Conservation (phyloP, 2,797 vertebrate species). For the Brotula barbata region DNA sequence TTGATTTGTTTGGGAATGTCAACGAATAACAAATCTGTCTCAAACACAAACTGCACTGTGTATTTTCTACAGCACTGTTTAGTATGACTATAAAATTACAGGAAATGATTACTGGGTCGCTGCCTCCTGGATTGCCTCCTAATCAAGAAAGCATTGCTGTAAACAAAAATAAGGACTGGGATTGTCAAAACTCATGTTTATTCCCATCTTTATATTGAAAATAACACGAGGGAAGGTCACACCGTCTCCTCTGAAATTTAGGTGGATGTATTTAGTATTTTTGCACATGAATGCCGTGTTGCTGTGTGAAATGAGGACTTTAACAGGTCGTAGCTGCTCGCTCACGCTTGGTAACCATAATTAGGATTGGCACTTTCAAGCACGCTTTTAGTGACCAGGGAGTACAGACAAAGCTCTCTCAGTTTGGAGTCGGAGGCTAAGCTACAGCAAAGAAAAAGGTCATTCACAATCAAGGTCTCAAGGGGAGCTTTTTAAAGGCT, state of each 20-base stretch:
- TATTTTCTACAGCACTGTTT: no score
- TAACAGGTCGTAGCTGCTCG: conserved; percentile 63
- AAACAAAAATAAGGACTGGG: conserved; percentile 20
- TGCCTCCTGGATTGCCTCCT: conserved; percentile 5
- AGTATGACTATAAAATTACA: no score
- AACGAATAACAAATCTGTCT: no score
- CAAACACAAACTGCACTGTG: no score
- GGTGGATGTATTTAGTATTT: conserved; percentile 26
- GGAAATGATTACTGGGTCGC: conserved; percentile 6
- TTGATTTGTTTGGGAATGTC: no score
- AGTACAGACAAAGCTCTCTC: conserved; percentile 75
- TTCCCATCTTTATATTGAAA: conserved; percentile 16
- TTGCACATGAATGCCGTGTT: conserved; percentile 47
- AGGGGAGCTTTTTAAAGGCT: conserved; percentile 63
- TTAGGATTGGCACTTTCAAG: conserved; percentile 76
- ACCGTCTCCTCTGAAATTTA: background rate
- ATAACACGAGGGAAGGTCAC: conserved; percentile 1
- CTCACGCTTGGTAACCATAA: conserved; percentile 68
- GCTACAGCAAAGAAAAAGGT: conserved; percentile 75
- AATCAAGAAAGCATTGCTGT: no score
- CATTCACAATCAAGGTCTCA: conserved; percentile 76
- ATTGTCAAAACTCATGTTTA: conserved; percentile 13
- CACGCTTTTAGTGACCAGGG: conserved; percentile 67
- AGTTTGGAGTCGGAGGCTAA: conserved; percentile 69
- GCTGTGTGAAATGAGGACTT: conserved; percentile 49